A percentile compares a stretch with the other conserved stretches of the same genome.
Evolutionary conservation across 2,888 invertebrate species (phyloP).

Genomic region (Latheticus oryzae): DNA sequence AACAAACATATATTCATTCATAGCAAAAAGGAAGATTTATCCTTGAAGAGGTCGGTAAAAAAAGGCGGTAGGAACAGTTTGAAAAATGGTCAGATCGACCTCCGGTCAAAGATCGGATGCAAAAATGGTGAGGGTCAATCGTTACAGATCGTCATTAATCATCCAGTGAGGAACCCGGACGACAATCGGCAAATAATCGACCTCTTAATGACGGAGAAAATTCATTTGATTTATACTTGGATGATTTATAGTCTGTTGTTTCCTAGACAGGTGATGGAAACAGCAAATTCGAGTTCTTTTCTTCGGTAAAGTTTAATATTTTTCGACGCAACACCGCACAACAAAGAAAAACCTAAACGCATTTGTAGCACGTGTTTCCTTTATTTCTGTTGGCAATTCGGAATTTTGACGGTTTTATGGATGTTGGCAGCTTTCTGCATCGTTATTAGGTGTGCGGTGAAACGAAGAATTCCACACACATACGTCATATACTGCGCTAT

Average conservation of each 20-base stretch:
- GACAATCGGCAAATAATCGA: constrained; percentile 23
- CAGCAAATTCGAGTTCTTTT: no score
- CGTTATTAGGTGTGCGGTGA: constrained; percentile 24
- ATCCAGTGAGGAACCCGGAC: constrained; percentile 30
- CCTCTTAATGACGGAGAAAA: constrained; percentile 25
- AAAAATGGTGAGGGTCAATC: constrained; percentile 54
- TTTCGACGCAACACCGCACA: constrained; percentile 12
- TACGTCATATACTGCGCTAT: constrained; percentile 5
- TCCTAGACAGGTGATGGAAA: constrained; percentile 3
- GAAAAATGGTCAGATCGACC: constrained; percentile 52
- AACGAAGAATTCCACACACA: constrained; percentile 1
- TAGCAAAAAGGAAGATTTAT: constrained; percentile 45
- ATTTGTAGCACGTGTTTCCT: constrained; percentile 30
- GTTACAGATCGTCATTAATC: constrained; percentile 52
- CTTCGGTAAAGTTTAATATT: constrained; percentile 11
- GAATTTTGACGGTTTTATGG: constrained; percentile 32
- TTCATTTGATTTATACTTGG: constrained; percentile 13
- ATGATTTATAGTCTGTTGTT: constrained; percentile 16
- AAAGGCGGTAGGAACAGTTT: no score
- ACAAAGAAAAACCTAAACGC: constrained; percentile 34
- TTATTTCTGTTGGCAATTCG: constrained; percentile 31
- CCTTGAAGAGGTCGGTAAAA: constrained; percentile 44
- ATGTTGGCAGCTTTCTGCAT: constrained; percentile 30
- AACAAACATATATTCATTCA: constrained; percentile 39
- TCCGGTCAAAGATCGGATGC: constrained; percentile 54